Evolutionary conservation across 2,797 vertebrate species (phyloP), one percentile per base, ranked within the genome.

Genomic region (Catamblyrhynchus diadema): DNA sequence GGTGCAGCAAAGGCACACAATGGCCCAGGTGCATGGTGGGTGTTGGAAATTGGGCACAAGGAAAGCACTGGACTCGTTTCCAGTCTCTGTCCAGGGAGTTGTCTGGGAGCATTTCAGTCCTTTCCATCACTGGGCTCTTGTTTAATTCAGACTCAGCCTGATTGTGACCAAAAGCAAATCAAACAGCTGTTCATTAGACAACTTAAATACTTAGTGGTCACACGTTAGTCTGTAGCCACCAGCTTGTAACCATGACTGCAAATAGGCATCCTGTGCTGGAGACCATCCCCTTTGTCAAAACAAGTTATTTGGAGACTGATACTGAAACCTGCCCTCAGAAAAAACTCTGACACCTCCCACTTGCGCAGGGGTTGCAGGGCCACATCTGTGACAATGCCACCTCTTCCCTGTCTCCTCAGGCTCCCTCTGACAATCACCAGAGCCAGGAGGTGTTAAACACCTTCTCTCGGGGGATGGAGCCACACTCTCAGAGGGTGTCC

Each of bases 161-260:
- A 57, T 44, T 66, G 54, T 17, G 66, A 73, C 60, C 70, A 41
- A 77, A 78, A 93, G 65, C 47, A 42, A 82, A 88, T 60, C 41
- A 37, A 91, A 85, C 60, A 94, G 81, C 64, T 94, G 59, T 48
- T 96, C 37, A 41, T 84, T 47, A 93, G 91, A 54, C 75, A 59
- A 83, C 48, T 32, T 57, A 71, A 67, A 66, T 66, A 92, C 25
- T 81, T n/a, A 69, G 42, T 62, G 67, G 67, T 51, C 71, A 80
- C 53, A 71, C n/a, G 11, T 77, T 48, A 71, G 41, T 37, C 48
- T 79, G 66, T 22, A 92, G 74, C 44, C 87, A 67, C n/a, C 81
- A 77, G 64, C 61, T 73, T 93, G 88, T 85, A 92, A 86, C 33
- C 60, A 57, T 1, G 2, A 33, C 42, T 73, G 73, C 67, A 89